These are phyloP conservation scores for Falco punctatus DNA, from an alignment of 2,113 vertebrate genomes.

Conservation along the genomic window DNA sequence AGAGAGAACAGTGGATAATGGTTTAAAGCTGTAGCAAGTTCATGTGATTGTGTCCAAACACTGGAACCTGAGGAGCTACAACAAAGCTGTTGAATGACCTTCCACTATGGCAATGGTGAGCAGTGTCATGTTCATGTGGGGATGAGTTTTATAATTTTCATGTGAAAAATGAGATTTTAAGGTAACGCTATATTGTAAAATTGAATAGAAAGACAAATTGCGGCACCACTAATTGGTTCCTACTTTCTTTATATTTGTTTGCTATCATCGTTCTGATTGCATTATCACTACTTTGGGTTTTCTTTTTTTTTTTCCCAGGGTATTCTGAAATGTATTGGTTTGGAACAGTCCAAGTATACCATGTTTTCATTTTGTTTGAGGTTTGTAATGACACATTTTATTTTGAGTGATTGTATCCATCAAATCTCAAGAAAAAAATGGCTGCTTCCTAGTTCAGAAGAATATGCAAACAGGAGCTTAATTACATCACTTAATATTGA, in stretches of 20 bases:
- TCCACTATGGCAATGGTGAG: not conserved
- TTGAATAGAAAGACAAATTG: not conserved
- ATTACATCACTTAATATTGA: constrained; percentile 68
- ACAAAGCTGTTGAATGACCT: not conserved
- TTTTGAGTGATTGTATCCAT: constrained; percentile 59
- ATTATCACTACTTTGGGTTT: not conserved
- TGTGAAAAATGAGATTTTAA: constrained; percentile 3
- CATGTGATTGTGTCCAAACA: not conserved
- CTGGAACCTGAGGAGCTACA: not conserved
- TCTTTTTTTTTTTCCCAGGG: not conserved
- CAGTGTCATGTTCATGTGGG: not conserved
- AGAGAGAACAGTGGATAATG: not conserved
- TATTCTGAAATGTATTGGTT: constrained; percentile 34
- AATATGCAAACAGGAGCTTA: constrained; percentile 68
- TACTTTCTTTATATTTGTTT: constrained; percentile 10
- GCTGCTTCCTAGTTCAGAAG: constrained; percentile 67
- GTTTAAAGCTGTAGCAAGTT: not conserved
- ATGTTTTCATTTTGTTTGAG: constrained; percentile 55
- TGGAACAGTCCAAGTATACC: constrained; percentile 37
- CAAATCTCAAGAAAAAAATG: constrained; percentile 60
- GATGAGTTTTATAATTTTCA: constrained; percentile 14
- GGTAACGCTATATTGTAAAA: not conserved
- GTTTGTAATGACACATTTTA: constrained; percentile 64
- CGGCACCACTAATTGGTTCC: not conserved
- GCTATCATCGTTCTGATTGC: not conserved